Percentiles rank a stretch among this genome's conserved stretches.
These are phyloP conservation scores for Troides aeacus DNA, from an alignment of 2,888 invertebrate species.

Conservation along the genomic window DNA sequence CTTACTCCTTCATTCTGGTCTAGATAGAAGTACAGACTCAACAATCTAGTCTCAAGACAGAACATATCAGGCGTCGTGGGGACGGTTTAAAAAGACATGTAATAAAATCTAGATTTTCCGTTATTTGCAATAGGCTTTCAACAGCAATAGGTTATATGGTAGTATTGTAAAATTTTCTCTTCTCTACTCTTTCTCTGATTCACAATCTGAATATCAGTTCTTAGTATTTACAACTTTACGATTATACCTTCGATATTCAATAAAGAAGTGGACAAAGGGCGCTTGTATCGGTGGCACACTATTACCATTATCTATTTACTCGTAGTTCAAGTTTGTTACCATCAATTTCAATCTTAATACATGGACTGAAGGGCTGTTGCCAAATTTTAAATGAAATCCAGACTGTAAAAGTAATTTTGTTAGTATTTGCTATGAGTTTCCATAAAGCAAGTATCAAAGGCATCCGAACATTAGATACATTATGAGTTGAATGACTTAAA, in stretches of 20 bases:
- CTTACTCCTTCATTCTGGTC: too few relatives aligned
- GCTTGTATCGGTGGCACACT: conserved; percentile 24
- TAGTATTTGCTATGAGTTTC: conserved; percentile 48
- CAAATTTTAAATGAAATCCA: not conserved
- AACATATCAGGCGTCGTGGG: too few relatives aligned
- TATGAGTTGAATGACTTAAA: conserved; percentile 35
- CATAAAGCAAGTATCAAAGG: conserved; percentile 54
- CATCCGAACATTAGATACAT: conserved; percentile 45
- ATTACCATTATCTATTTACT: conserved; percentile 13
- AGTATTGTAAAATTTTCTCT: conserved; percentile 24
- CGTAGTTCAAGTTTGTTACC: not conserved
- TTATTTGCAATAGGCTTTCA: not conserved
- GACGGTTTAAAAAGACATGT: too few relatives aligned
- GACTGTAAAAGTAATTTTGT: conserved; percentile 32
- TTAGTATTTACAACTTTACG: conserved; percentile 63
- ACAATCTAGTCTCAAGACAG: too few relatives aligned
- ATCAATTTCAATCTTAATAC: conserved; percentile 1
- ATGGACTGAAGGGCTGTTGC: not conserved
- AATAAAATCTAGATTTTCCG: too few relatives aligned
- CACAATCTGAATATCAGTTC: conserved; percentile 62
- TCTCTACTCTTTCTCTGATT: conserved; percentile 36
- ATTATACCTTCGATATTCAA: conserved; percentile 70
- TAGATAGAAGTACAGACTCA: too few relatives aligned
- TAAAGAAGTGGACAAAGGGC: conserved; percentile 62
- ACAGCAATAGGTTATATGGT: not conserved